Evolutionary conservation across 2,113 vertebrate genomes (phyloP).

Genomic region (Micromys minutus): DNA sequence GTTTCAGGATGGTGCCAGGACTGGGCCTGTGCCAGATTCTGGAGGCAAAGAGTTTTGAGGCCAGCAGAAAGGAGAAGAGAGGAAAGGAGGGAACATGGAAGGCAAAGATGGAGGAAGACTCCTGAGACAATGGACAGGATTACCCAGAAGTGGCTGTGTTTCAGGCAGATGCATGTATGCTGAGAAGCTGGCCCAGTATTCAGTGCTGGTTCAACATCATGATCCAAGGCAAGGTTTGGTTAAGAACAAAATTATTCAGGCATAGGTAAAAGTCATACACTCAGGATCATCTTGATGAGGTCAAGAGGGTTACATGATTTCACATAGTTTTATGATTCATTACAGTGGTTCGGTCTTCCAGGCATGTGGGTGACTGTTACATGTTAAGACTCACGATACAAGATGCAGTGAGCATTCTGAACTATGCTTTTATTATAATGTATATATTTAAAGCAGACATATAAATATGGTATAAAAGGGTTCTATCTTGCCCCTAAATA

Average conservation of each 20-base stretch:
- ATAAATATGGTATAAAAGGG: neutral
- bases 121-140: neutral
- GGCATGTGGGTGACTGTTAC: neutral
- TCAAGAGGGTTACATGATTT: neutral
- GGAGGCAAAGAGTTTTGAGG: neutral
- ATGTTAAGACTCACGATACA: neutral
- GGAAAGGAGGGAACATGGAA: neutral
- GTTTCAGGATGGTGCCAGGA: neutral
- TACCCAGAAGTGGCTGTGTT: constrained; percentile 18
- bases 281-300: neutral
- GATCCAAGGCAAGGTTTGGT: constrained; percentile 52
- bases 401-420: neutral
- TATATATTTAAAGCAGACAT: neutral
- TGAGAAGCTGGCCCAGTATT: neutral
- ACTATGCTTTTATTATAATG: neutral
- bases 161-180: neutral
- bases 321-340: constrained; percentile 43
- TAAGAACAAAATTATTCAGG: constrained; percentile 37
- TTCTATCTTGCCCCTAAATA: neutral
- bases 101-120: neutral
- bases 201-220: neutral
- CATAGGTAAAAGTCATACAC: constrained; percentile 6
- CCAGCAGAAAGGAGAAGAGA: neutral
- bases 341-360: neutral
- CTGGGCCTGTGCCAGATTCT: neutral